Conservation (phyloP, 2,888 invertebrate genomes). For the Athrips mouffetella region DNA sequence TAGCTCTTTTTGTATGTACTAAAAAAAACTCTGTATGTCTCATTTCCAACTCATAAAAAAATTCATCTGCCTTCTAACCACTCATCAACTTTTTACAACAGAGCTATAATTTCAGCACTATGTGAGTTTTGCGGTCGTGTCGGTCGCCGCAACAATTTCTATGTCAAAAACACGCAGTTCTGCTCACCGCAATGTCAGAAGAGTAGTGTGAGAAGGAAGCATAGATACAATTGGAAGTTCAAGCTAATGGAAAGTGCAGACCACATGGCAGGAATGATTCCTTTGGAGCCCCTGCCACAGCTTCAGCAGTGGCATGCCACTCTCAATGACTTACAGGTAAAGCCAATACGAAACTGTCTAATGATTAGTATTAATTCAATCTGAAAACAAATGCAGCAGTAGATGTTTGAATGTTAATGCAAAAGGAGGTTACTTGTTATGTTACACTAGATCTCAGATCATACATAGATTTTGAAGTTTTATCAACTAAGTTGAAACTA, state of each 20-base stretch:
- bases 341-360: background rate
- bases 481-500: too few relatives aligned
- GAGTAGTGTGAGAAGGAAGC: conserved; percentile 46
- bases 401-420: too few relatives aligned
- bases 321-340: conserved; percentile 60
- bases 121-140: conserved; percentile 69
- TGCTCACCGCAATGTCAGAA: conserved; percentile 62
- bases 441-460: too few relatives aligned
- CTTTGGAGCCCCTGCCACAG: conserved; percentile 70
- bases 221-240: conserved; percentile 60
- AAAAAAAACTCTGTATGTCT: too few relatives aligned
- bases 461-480: too few relatives aligned
- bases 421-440: too few relatives aligned
- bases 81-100: too few relatives aligned
- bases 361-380: background rate
- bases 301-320: conserved; percentile 67
- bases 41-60: too few relatives aligned
- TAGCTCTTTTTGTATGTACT: background rate
- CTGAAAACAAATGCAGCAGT: too few relatives aligned
- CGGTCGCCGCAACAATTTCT: conserved; percentile 63
- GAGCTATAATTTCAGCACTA: conserved; percentile 48
- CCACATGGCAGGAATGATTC: conserved; percentile 71
- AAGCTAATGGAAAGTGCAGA: conserved; percentile 70
- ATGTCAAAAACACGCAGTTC: conserved; percentile 58
- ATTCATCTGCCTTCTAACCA: too few relatives aligned